Evolutionary conservation across 64 coral and sea anemone genomes (phyloP).

Genomic region (Actinia equina): DNA sequence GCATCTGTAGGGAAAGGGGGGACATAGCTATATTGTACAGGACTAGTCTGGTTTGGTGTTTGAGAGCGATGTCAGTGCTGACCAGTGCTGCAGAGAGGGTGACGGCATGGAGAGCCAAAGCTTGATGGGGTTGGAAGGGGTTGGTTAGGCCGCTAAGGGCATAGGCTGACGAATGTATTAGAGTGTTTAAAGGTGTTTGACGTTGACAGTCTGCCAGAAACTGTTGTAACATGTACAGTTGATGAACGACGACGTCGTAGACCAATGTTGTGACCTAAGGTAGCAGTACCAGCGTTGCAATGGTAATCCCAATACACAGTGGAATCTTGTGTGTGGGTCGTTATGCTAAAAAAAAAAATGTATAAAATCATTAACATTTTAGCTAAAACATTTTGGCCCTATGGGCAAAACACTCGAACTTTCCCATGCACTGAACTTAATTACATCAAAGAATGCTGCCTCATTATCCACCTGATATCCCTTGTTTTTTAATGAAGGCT

Average conservation of each 20-base stretch:
- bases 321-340: slow-evolving; percentile 83
- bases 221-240: slow-evolving; percentile 58
- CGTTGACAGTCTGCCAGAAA: slow-evolving; percentile 59
- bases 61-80: slow-evolving; percentile 83
- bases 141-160: slow-evolving; percentile 49
- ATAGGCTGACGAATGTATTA: slow-evolving; percentile 49
- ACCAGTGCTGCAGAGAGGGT: slow-evolving; percentile 83
- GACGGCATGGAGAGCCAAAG: slow-evolving; percentile 70
- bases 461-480: no score
- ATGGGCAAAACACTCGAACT: no score
- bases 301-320: slow-evolving; percentile 88
- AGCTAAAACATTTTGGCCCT: no score
- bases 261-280: slow-evolving; percentile 71
- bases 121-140: slow-evolving; percentile 80
- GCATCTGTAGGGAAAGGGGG: slow-evolving; percentile 77
- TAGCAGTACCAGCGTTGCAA: slow-evolving; percentile 95
- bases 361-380: not conserved
- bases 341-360: not conserved
- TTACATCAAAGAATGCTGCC: no score
- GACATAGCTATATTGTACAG: slow-evolving; percentile 82
- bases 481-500: no score
- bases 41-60: slow-evolving; percentile 88
- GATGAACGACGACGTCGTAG: slow-evolving; percentile 65
- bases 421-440: no score
- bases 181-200: slow-evolving; percentile 87